phyloP scores from a whole-genome alignment of 2,888 invertebrate genomes.

The Acholoe squamosa region DNA sequence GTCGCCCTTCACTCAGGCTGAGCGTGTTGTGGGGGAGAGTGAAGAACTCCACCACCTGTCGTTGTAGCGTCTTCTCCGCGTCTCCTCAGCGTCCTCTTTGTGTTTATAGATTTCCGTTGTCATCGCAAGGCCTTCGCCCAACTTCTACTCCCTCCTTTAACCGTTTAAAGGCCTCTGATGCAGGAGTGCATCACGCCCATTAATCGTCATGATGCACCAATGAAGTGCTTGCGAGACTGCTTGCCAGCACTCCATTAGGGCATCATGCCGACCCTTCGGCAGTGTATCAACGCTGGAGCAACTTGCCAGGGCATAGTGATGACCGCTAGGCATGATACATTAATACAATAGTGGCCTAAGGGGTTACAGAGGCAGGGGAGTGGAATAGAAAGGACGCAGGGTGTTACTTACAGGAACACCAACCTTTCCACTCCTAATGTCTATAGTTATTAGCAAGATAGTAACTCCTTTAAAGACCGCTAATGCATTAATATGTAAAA shows the following conservation, averaged over 20 bases:
- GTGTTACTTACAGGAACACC: background rate
- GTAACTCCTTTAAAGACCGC: background rate
- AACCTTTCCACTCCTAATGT: background rate
- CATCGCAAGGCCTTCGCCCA: background rate
- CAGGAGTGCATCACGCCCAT: no score
- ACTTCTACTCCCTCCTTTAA: background rate
- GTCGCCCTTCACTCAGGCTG: background rate
- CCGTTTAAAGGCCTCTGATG: no score
- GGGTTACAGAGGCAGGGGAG: background rate
- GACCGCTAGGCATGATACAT: no score
- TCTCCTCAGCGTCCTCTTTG: background rate
- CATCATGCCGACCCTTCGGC: no score
- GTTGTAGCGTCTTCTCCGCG: no score
- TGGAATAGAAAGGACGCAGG: background rate
- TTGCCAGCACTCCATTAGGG: no score
- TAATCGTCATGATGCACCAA: no score
- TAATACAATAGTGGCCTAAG: background rate
- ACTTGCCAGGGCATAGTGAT: no score
- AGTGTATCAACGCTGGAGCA: no score
- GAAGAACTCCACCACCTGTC: background rate
- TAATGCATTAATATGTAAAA: no score
- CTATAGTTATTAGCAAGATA: background rate
- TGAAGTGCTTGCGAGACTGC: no score
- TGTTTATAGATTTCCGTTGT: constrained; percentile 38
- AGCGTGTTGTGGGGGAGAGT: background rate